These are phyloP conservation scores for Sardina pilchardus DNA, from an alignment of 2,113 vertebrate species.

Conservation along the genomic window DNA sequence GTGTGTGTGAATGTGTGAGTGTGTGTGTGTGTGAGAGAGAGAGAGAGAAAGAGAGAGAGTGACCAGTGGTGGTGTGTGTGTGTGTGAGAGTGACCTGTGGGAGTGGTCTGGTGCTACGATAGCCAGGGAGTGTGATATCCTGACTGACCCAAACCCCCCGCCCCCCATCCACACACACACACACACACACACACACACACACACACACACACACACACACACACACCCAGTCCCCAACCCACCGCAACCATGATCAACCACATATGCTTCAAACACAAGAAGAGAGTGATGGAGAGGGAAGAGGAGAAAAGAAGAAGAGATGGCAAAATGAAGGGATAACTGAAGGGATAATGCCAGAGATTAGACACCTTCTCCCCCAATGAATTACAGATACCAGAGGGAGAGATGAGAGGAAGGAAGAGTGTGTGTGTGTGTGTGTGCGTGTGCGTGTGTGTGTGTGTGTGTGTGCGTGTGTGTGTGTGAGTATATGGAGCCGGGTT, in stretches of 20 bases:
- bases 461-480: conserved; percentile 10
- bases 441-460: neutral
- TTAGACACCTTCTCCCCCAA: neutral
- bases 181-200: too few species aligned
- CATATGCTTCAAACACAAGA: neutral
- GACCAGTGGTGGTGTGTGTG: neutral
- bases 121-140: neutral
- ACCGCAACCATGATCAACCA: neutral
- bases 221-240: neutral
- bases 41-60: too few species aligned
- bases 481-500: neutral
- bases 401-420: conserved; percentile 6
- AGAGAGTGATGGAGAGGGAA: neutral
- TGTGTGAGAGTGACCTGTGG: neutral
- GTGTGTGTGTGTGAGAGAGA: too few species aligned
- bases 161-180: too few species aligned
- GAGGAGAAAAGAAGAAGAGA: neutral
- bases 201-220: too few species aligned
- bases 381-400: neutral
- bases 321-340: neutral
- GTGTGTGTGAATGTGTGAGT: neutral
- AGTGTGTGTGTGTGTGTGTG: neutral
- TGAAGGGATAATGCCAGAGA: conserved; percentile 9
- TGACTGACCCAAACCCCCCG: neutral
- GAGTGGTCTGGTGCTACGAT: neutral